A percentile compares a stretch with the other conserved stretches of the same genome.
phyloP scores from a whole-genome alignment of 1,140 invertebrate genomes.

The Drosophila novamexicana region DNA sequence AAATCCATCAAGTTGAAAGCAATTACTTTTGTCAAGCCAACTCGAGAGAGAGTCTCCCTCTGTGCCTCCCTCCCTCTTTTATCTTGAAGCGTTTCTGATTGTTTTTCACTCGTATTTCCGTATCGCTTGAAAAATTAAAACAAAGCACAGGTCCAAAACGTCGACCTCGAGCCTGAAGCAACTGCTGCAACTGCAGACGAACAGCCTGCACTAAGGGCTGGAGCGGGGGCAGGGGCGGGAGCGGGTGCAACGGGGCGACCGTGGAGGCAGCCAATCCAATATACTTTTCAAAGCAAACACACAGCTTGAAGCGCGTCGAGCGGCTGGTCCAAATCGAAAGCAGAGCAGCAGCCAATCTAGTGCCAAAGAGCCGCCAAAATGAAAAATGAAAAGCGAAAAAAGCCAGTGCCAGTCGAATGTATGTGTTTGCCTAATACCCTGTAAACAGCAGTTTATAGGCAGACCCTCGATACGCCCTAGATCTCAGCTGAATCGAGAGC shows the following conservation, averaged over 20 bases:
- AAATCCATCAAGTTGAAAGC: slow-evolving; percentile 13
- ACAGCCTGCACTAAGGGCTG: background rate
- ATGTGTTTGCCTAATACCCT: slow-evolving; percentile 12
- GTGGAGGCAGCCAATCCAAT: slow-evolving; percentile 64
- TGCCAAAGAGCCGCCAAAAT: slow-evolving; percentile 29
- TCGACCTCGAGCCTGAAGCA: slow-evolving; percentile 43
- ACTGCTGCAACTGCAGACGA: slow-evolving; percentile 14
- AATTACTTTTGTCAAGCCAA: slow-evolving; percentile 18
- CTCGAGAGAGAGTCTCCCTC: background rate
- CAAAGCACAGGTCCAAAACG: slow-evolving; percentile 43
- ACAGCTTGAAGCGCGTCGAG: slow-evolving; percentile 58
- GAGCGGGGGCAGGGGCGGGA: background rate
- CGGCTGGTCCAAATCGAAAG: slow-evolving; percentile 35
- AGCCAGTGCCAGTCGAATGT: slow-evolving; percentile 5
- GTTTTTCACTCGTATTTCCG: slow-evolving; percentile 27
- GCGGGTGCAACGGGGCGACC: background rate
- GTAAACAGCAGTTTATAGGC: background rate
- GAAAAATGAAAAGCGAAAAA: slow-evolving; percentile 6
- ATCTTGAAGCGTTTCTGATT: slow-evolving; percentile 12
- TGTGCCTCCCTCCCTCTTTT: background rate
- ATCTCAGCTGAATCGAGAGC: too few species aligned
- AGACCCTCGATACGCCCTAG: too few species aligned
- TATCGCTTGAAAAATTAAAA: slow-evolving; percentile 46
- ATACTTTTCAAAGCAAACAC: slow-evolving; percentile 80
- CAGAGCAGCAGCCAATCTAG: slow-evolving; percentile 46